These are phyloP conservation scores for Labeo rohita DNA, from an alignment of 2,113 vertebrate species.

Conservation along the genomic window DNA sequence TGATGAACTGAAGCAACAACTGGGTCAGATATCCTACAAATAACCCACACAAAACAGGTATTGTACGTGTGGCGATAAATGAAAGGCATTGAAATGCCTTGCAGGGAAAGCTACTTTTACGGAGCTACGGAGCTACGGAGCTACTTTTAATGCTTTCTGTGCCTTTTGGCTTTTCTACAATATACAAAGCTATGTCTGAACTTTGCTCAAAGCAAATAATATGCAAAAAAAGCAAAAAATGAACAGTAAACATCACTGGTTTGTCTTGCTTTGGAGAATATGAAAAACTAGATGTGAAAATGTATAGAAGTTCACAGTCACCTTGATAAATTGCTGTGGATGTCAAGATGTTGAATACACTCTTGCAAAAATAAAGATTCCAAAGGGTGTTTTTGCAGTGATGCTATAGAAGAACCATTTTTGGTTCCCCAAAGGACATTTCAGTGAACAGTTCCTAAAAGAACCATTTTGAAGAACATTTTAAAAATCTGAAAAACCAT, in stretches of 20 bases:
- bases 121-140: too few relatives aligned
- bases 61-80: neutral
- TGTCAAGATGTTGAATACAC: neutral
- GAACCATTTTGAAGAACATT: too few relatives aligned
- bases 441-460: too few relatives aligned
- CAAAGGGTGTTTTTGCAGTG: too few relatives aligned
- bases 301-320: too few relatives aligned
- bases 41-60: neutral
- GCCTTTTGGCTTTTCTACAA: neutral
- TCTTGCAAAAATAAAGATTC: neutral
- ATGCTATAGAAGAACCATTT: too few relatives aligned
- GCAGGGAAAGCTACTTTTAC: neutral
- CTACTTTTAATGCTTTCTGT: neutral
- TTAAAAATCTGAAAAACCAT: too few relatives aligned
- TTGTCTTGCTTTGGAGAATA: neutral
- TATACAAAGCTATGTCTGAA: neutral
- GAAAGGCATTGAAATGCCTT: neutral
- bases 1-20: constrained; percentile 12
- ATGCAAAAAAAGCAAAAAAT: too few relatives aligned
- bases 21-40: constrained; percentile 16
- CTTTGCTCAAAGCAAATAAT: neutral
- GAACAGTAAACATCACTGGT: neutral
- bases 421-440: too few relatives aligned
- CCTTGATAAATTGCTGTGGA: too few relatives aligned
- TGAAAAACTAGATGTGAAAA: too few relatives aligned